A percentile compares a stretch with the other conserved stretches of the same genome.
Evolutionary conservation across 2,113 vertebrate genomes (phyloP).

Genomic region (Rostratula benghalensis): DNA sequence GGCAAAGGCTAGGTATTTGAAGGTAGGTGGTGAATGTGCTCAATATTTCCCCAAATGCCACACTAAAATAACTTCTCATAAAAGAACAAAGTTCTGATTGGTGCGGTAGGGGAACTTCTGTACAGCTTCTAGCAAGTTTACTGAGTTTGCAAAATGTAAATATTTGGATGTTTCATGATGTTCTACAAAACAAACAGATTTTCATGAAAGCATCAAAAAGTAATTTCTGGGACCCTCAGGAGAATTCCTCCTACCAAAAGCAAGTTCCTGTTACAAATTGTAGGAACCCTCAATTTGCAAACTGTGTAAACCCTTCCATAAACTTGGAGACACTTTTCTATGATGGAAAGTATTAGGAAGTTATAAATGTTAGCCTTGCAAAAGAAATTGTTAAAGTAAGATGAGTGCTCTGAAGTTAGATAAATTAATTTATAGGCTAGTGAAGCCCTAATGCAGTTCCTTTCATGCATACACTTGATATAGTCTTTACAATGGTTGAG

Average conservation of each 20-base stretch:
- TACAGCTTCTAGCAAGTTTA: not conserved
- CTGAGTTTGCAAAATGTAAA: not conserved
- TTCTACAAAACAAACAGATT: not conserved
- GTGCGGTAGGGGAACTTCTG: not conserved
- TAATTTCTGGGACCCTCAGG: not conserved
- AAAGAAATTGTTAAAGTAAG: not conserved
- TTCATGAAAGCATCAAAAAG: not conserved
- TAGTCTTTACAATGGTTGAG: not conserved
- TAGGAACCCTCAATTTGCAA: not conserved
- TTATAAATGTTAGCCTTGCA: not conserved
- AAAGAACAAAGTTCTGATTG: not conserved
- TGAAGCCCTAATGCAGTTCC: not conserved
- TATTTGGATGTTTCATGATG: not conserved
- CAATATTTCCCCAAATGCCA: not conserved
- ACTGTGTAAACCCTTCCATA: not conserved
- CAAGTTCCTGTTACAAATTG: not conserved
- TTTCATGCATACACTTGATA: not conserved
- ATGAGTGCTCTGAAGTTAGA: not conserved
- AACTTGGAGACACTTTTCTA: not conserved
- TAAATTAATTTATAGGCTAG: not conserved
- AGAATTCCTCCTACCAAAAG: not conserved
- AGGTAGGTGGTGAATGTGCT: not conserved
- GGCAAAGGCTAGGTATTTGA: not conserved
- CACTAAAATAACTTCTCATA: not conserved
- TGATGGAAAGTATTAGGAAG: not conserved